Percentiles rank a stretch among this genome's conserved stretches.
Conservation (phyloP, 1,140 invertebrate genomes). For the Stegodyphus mimosarum region DNA sequence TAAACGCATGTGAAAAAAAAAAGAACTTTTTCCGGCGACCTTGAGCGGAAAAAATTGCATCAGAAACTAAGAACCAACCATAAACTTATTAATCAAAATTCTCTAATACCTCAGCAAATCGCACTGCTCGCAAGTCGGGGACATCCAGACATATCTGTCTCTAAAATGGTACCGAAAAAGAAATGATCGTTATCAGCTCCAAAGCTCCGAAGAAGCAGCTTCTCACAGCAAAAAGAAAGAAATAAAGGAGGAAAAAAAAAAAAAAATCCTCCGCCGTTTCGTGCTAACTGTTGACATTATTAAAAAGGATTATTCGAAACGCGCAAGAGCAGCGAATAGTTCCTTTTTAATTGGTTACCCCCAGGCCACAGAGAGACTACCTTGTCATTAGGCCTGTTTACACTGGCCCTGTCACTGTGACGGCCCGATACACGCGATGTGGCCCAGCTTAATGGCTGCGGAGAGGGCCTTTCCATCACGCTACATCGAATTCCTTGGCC, state of each 20-base stretch:
- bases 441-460: conserved; percentile 21
- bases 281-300: conserved; percentile 58
- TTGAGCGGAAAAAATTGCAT: background rate
- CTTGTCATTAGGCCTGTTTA: conserved; percentile 61
- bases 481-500: conserved; percentile 31
- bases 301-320: conserved; percentile 58
- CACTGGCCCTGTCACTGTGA: conserved; percentile 46
- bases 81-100: conserved; percentile 43
- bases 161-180: background rate
- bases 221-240: conserved; percentile 4
- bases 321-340: conserved; percentile 40
- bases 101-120: conserved; percentile 35
- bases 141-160: conserved; percentile 4
- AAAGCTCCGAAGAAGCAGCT: background rate
- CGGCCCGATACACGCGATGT: conserved; percentile 33
- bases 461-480: conserved; percentile 38
- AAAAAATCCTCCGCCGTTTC: conserved; percentile 18
- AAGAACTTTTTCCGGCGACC: no score
- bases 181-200: conserved; percentile 28
- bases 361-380: conserved; percentile 33
- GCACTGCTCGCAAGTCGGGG: conserved; percentile 2
- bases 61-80: background rate
- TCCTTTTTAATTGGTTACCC: conserved; percentile 53
- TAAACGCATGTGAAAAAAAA: no score
- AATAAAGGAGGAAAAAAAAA: background rate